Conservation (phyloP, 2,113 vertebrate species). For the Brachyhypopomus occidentalis region DNA sequence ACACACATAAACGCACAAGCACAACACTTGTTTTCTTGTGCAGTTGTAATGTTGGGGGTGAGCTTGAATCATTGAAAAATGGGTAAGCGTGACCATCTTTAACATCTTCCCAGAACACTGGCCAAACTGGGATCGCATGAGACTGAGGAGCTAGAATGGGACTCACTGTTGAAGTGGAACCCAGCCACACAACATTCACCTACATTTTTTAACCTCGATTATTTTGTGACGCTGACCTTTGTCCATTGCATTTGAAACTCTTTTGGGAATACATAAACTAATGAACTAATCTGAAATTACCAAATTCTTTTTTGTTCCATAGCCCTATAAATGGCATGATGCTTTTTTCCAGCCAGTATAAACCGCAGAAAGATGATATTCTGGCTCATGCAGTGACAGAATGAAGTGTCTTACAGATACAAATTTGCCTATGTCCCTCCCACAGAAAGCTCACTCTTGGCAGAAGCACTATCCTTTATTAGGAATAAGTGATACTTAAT, state of each 20-base stretch:
- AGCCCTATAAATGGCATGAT: not conserved
- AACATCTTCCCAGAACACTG: not conserved
- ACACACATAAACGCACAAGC: not conserved
- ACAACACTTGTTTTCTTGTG: not conserved
- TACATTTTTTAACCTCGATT: slow-evolving; percentile 39
- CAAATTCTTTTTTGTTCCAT: not conserved
- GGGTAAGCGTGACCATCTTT: slow-evolving; percentile 14
- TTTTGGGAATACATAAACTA: not conserved
- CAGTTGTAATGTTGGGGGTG: not conserved
- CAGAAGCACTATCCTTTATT: not conserved
- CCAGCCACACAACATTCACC: not conserved
- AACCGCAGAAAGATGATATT: not conserved
- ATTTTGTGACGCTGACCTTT: not conserved
- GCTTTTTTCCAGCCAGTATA: not conserved
- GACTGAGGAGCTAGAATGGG: not conserved
- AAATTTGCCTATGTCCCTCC: slow-evolving; percentile 44
- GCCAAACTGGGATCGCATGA: not conserved
- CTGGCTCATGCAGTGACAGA: slow-evolving; percentile 35
- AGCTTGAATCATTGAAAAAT: slow-evolving; percentile 30
- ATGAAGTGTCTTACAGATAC: slow-evolving; percentile 46
- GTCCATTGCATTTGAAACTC: slow-evolving; percentile 27
- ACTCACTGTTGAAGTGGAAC: not conserved
- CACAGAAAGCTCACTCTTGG: slow-evolving; percentile 26
- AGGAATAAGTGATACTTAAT: slow-evolving; percentile 14
- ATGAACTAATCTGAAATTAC: not conserved